Conservation (phyloP, 2,113 vertebrate genomes). For the human (Homo sapiens) region GRCh38 chr7:84647501-84648000, state of each 20-base stretch:
- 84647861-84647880: slow-evolving; percentile 60
- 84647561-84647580: neutral
- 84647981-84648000: slow-evolving; percentile 70
- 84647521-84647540: neutral
- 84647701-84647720: slow-evolving; percentile 52
- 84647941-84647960: slow-evolving; percentile 49
- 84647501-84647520: neutral
- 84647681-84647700: slow-evolving; percentile 56
- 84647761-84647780: slow-evolving; percentile 61
- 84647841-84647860: slow-evolving; percentile 50
- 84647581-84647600: neutral
- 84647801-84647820: slow-evolving; percentile 55
- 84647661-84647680: slow-evolving; percentile 11
- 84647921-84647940: slow-evolving; percentile 53
- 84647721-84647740: slow-evolving; percentile 56
- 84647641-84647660: slow-evolving; percentile 12
- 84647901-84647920: slow-evolving; percentile 71
- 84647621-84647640: neutral
- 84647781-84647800: slow-evolving; percentile 66
- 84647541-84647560: slow-evolving; percentile 46
- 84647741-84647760: slow-evolving; percentile 61
- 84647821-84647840: slow-evolving; percentile 67
- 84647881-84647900: slow-evolving; percentile 68
- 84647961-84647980: slow-evolving; percentile 65
- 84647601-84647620: neutral